phyloP scores from a whole-genome alignment of 2,888 invertebrate species.

The Venustoraphidia nigricollis region DNA sequence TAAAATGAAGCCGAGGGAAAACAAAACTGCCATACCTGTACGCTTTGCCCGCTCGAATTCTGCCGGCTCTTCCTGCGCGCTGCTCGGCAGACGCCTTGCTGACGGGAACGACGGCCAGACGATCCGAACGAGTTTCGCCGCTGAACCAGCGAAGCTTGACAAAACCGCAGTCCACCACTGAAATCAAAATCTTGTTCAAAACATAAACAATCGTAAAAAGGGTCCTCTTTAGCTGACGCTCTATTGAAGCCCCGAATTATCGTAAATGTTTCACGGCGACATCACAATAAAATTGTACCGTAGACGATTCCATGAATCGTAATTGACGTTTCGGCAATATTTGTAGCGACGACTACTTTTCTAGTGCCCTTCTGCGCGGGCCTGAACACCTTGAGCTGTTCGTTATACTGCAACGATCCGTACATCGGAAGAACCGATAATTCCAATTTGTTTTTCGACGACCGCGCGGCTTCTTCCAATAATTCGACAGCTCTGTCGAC shows the following conservation, averaged over 20 bases:
- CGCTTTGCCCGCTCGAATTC: slow-evolving; percentile 69
- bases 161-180: slow-evolving; percentile 92
- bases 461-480: slow-evolving; percentile 30
- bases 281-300: slow-evolving; percentile 34
- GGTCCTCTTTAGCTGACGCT: background rate
- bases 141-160: slow-evolving; percentile 88
- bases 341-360: slow-evolving; percentile 87
- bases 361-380: slow-evolving; percentile 50
- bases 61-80: slow-evolving; percentile 83
- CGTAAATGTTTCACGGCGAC: background rate
- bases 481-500: slow-evolving; percentile 61
- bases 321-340: slow-evolving; percentile 92
- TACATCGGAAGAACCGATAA: slow-evolving; percentile 78
- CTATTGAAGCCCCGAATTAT: slow-evolving; percentile 1
- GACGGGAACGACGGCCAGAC: slow-evolving; percentile 65
- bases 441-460: slow-evolving; percentile 31
- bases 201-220: too few species aligned
- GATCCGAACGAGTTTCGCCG: slow-evolving; percentile 65
- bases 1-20: background rate
- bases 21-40: slow-evolving; percentile 39
- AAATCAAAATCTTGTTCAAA: slow-evolving; percentile 11
- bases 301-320: slow-evolving; percentile 88
- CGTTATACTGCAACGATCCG: slow-evolving; percentile 67
- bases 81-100: slow-evolving; percentile 84
- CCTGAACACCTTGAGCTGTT: slow-evolving; percentile 72